Percentiles rank a stretch among this genome's conserved stretches.
Conservation (phyloP, 2,888 invertebrate species). For the Heliconius cydno region DNA sequence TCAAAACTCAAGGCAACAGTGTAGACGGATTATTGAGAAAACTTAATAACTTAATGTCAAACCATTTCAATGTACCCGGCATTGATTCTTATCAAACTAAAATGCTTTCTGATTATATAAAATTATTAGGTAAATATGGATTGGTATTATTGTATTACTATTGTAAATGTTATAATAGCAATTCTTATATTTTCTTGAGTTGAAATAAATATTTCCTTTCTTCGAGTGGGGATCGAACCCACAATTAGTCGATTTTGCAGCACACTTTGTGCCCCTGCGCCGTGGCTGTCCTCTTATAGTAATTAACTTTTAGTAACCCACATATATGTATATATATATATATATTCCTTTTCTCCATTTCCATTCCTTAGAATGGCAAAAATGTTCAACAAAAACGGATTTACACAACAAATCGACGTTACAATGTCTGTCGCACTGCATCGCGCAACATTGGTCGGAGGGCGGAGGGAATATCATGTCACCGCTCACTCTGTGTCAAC, state of each 20-base stretch:
- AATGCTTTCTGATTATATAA: constrained; percentile 76
- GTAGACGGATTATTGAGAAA: constrained; percentile 72
- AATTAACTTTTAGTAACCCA: too few species aligned
- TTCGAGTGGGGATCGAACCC: too few species aligned
- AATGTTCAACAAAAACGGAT: constrained; percentile 68
- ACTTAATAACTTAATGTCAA: constrained; percentile 72
- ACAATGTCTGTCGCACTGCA: constrained; percentile 78
- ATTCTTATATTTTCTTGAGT: too few species aligned
- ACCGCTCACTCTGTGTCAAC: constrained; percentile 79
- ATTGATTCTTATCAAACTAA: constrained; percentile 69
- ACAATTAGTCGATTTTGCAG: too few species aligned
- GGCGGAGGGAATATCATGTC: constrained; percentile 81
- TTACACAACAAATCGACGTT: constrained; percentile 75
- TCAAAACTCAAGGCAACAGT: constrained; percentile 65
- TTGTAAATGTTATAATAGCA: background rate
- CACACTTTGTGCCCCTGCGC: too few species aligned
- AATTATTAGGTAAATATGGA: constrained; percentile 72
- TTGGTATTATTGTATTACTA: background rate
- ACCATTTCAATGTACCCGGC: constrained; percentile 78
- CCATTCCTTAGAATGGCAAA: constrained; percentile 83
- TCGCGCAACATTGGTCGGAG: constrained; percentile 80
- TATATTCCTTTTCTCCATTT: too few species aligned
- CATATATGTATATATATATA: too few species aligned
- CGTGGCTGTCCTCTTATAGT: too few species aligned
- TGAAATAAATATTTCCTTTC: too few species aligned